Evolutionary conservation across 2,888 invertebrate genomes (phyloP).

Genomic region (Julus scandinavius): DNA sequence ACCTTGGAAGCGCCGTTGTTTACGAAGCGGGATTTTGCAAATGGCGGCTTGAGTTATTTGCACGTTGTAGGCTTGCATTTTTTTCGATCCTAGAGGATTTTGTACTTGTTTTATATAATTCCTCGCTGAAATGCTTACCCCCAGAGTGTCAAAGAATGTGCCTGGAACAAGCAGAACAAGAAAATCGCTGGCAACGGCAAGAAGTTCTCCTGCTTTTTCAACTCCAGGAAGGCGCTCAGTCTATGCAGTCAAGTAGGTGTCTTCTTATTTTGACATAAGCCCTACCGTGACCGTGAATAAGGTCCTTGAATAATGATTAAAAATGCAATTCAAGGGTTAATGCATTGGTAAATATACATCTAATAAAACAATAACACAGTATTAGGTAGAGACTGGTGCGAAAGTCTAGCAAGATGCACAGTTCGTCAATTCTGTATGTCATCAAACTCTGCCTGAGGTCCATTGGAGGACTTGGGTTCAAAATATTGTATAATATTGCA

Average conservation of each 20-base stretch:
- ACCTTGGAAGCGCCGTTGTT: neutral
- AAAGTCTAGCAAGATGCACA: too few relatives aligned
- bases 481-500: too few relatives aligned
- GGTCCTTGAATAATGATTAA: too few relatives aligned
- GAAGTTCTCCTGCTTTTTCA: neutral
- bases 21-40: neutral
- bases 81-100: neutral
- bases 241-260: neutral
- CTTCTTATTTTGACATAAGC: neutral
- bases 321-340: too few relatives aligned
- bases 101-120: neutral
- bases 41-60: neutral
- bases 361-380: too few relatives aligned
- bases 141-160: slow-evolving; percentile 2
- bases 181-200: slow-evolving; percentile 12
- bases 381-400: too few relatives aligned
- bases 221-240: neutral
- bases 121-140: neutral
- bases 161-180: slow-evolving; percentile 42
- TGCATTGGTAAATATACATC: too few relatives aligned
- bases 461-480: too few relatives aligned
- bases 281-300: too few relatives aligned
- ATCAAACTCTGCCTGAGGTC: too few relatives aligned
- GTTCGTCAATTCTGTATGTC: too few relatives aligned
- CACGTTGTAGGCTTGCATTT: neutral